Percentiles rank a stretch among this genome's conserved stretches.
phyloP scores from a whole-genome alignment of 2,888 invertebrate species.

The Laothoe populi region DNA sequence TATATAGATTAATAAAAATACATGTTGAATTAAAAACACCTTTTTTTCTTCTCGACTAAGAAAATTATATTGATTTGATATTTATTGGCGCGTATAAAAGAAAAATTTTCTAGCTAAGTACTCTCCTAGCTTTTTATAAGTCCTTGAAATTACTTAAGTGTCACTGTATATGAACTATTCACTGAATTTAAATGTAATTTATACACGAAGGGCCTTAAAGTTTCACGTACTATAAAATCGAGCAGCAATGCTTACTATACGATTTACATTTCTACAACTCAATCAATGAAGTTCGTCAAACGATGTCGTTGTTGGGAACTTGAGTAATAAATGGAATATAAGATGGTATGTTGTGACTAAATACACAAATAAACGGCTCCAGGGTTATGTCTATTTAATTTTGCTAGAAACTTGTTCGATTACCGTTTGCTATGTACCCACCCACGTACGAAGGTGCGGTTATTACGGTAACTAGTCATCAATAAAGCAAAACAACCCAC shows the following conservation, averaged over 20 bases:
- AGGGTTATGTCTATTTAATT: not conserved
- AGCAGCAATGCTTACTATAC: not conserved
- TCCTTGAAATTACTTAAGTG: not conserved
- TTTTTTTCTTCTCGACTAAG: too few species aligned
- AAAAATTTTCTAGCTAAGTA: too few species aligned
- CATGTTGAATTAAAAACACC: too few species aligned
- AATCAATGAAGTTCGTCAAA: not conserved
- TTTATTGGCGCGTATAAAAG: too few species aligned
- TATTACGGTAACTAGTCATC: slow-evolving; percentile 4
- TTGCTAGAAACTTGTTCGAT: not conserved
- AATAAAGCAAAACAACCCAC: too few species aligned
- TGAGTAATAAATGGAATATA: not conserved
- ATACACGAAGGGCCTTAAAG: not conserved
- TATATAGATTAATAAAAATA: too few species aligned
- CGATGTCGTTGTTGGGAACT: not conserved
- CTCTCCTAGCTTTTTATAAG: not conserved
- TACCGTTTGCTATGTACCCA: not conserved
- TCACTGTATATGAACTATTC: not conserved
- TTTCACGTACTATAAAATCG: not conserved
- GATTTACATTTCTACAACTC: not conserved
- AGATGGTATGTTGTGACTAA: not conserved
- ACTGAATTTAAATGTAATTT: not conserved
- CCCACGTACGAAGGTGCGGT: not conserved
- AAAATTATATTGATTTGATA: too few species aligned
- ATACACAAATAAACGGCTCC: not conserved